These are phyloP conservation scores for Syngnathus floridae DNA, from an alignment of 2,113 vertebrate species.

Conservation along the genomic window DNA sequence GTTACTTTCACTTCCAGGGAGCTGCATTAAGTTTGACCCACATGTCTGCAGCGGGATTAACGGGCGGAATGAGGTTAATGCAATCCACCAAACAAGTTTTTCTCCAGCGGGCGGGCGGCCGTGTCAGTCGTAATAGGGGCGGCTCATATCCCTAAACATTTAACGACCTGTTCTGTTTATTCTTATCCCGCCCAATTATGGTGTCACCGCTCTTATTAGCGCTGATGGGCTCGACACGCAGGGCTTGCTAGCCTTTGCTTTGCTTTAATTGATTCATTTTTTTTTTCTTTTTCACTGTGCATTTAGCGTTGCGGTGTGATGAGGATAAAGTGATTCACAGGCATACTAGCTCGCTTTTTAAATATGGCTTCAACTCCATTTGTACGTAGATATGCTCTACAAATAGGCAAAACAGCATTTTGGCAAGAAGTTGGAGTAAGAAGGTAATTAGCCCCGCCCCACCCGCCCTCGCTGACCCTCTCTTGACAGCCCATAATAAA, in stretches of 20 bases:
- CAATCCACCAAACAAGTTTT: slow-evolving; percentile 14
- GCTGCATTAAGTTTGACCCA: slow-evolving; percentile 34
- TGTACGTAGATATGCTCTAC: not conserved
- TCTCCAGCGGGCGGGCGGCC: not conserved
- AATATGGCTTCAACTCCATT: not conserved
- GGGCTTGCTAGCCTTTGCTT: not conserved
- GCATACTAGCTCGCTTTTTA: not conserved
- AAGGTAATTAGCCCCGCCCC: slow-evolving; percentile 68
- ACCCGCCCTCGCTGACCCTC: slow-evolving; percentile 43
- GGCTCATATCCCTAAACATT: slow-evolving; percentile 39
- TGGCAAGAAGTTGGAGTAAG: slow-evolving; percentile 30
- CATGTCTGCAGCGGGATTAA: slow-evolving; percentile 33
- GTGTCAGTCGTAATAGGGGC: slow-evolving; percentile 22
- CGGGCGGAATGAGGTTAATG: slow-evolving; percentile 20
- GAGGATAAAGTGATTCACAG: not conserved
- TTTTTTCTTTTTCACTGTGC: not conserved
- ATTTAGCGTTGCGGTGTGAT: not conserved
- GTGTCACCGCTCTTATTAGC: slow-evolving; percentile 45
- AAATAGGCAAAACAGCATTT: not conserved
- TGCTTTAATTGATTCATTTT: slow-evolving; percentile 10
- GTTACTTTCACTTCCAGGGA: slow-evolving; percentile 24
- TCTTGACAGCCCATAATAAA: slow-evolving; percentile 77
- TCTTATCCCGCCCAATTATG: slow-evolving; percentile 43
- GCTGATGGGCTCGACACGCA: slow-evolving; percentile 15
- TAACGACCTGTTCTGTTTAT: slow-evolving; percentile 44